Evolutionary conservation across 1,140 invertebrate species (phyloP).

Genomic region (Lepidotrigona ventralis): DNA sequence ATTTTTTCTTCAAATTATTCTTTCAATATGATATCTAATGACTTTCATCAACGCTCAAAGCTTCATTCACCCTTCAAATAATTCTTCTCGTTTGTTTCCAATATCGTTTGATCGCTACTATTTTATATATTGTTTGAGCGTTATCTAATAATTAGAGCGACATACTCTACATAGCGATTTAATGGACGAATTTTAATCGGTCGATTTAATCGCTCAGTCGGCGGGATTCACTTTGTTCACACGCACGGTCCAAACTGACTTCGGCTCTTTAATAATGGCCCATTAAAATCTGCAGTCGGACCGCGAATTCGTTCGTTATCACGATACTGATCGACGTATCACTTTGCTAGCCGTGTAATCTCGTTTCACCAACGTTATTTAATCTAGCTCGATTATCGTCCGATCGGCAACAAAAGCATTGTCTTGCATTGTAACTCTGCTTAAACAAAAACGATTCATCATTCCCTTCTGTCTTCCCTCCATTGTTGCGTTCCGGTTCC

Average conservation of each 20-base stretch:
- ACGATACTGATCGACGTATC: neutral
- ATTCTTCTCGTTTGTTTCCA: neutral
- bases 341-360: neutral
- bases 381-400: neutral
- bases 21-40: too few species aligned
- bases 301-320: conserved; percentile 14
- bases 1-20: too few species aligned
- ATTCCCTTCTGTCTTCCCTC: too few species aligned
- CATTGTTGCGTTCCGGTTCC: neutral
- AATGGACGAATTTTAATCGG: neutral
- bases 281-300: neutral
- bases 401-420: neutral
- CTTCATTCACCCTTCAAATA: neutral
- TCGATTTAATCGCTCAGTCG: neutral
- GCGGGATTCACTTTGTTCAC: neutral
- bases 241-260: neutral
- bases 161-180: neutral
- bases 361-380: neutral
- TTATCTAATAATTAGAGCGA: neutral
- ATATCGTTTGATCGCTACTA: neutral
- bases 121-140: neutral
- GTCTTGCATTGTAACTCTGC: neutral
- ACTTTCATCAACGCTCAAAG: neutral
- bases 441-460: neutral
- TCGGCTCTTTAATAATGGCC: neutral